A percentile compares a stretch with the other conserved stretches of the same genome.
Conservation (phyloP, 2,797 vertebrate genomes). For the Malacoctenus gilli region DNA sequence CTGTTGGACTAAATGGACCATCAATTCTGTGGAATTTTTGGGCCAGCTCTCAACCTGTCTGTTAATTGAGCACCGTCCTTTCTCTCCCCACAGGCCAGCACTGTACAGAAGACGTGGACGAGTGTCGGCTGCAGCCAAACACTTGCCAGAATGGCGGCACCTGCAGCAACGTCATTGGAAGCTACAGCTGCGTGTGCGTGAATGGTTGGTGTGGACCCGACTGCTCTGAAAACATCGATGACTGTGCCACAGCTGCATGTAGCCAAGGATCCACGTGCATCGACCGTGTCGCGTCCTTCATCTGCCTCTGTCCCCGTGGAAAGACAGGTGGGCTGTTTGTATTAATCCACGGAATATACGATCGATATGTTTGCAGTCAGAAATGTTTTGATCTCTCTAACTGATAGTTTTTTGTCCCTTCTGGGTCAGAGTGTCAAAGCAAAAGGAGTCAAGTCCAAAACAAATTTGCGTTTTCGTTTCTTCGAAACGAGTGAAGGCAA, state of each 20-base stretch:
- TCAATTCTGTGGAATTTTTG: background rate
- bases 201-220: slow-evolving; percentile 86
- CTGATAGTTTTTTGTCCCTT: no score
- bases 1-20: background rate
- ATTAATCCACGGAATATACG: no score
- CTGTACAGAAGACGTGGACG: slow-evolving; percentile 86
- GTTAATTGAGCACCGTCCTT: background rate
- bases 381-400: background rate
- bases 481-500: no score
- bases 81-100: slow-evolving; percentile 76
- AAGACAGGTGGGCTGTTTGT: slow-evolving; percentile 77
- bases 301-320: slow-evolving; percentile 81
- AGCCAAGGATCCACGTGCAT: slow-evolving; percentile 80
- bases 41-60: no score
- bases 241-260: slow-evolving; percentile 80
- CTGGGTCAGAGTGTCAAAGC: no score
- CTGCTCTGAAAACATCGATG: slow-evolving; percentile 86
- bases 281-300: slow-evolving; percentile 84
- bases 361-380: no score
- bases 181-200: slow-evolving; percentile 84
- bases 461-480: background rate
- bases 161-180: slow-evolving; percentile 80
- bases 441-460: no score
- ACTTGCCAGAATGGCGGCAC: slow-evolving; percentile 87
- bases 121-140: slow-evolving; percentile 86